Percentiles rank a stretch among this genome's conserved stretches.
phyloP scores from a whole-genome alignment of 2,797 vertebrate genomes.

The Lithobates sylvaticus region DNA sequence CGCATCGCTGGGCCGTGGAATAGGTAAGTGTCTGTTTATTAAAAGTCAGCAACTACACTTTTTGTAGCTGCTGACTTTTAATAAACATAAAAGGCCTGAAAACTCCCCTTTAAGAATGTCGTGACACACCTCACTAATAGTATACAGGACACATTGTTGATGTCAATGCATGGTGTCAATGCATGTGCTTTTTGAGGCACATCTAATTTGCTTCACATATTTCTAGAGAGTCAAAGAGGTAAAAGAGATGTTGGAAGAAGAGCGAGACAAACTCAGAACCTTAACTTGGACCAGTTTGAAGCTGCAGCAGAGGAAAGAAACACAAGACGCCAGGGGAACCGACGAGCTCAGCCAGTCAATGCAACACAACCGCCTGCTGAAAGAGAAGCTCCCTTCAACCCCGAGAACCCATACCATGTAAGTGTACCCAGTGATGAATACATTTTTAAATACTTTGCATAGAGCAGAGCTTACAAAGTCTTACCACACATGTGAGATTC shows the following conservation, averaged over 20 bases:
- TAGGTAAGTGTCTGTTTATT: no score
- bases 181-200: not conserved
- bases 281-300: slow-evolving; percentile 68
- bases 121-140: no score
- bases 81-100: no score
- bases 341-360: slow-evolving; percentile 66
- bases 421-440: slow-evolving; percentile 67
- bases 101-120: no score
- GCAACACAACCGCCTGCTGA: slow-evolving; percentile 71
- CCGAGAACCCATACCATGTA: slow-evolving; percentile 92
- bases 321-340: slow-evolving; percentile 63
- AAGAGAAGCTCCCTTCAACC: slow-evolving; percentile 79
- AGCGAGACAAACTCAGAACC: slow-evolving; percentile 75
- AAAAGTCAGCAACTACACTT: no score
- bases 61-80: no score
- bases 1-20: no score
- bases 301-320: slow-evolving; percentile 72
- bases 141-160: not conserved
- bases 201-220: slow-evolving; percentile 13
- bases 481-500: no score
- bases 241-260: slow-evolving; percentile 80
- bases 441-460: no score
- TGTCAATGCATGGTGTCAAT: not conserved
- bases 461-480: no score
- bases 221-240: slow-evolving; percentile 83